Evolutionary conservation across 2,113 vertebrate species (phyloP).

Genomic region (Protobothrops flavoviridis): DNA sequence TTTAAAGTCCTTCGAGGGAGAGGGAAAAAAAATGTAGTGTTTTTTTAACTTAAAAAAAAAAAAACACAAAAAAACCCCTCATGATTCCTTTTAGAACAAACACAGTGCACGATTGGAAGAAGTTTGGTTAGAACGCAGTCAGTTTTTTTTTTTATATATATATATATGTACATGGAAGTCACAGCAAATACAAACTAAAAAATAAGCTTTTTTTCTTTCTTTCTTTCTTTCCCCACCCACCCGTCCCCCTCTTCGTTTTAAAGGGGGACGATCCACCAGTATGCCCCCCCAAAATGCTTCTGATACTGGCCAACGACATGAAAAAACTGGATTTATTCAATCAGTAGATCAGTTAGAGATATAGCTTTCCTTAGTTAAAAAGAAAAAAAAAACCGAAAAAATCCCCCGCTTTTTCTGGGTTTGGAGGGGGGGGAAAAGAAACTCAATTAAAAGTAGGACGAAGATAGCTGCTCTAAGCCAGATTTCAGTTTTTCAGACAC

Average conservation of each 20-base stretch:
- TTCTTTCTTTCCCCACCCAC: not conserved
- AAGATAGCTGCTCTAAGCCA: slow-evolving; percentile 42
- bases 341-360: not conserved
- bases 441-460: slow-evolving; percentile 10
- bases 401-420: not conserved
- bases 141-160: slow-evolving; percentile 21
- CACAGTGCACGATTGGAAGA: slow-evolving; percentile 87
- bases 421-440: not conserved
- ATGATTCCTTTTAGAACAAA: slow-evolving; percentile 72
- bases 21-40: slow-evolving; percentile 69
- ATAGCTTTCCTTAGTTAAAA: slow-evolving; percentile 53
- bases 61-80: slow-evolving; percentile 64
- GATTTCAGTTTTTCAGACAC: not conserved
- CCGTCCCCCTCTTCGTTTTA: slow-evolving; percentile 41
- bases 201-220: slow-evolving; percentile 43
- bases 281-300: not conserved
- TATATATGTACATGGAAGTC: slow-evolving; percentile 71
- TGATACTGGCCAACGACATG: not conserved
- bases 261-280: slow-evolving; percentile 59
- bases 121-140: slow-evolving; percentile 75
- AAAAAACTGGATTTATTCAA: not conserved
- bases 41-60: slow-evolving; percentile 58
- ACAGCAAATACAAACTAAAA: slow-evolving; percentile 68
- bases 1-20: slow-evolving; percentile 51
- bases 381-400: not conserved